phyloP scores from a whole-genome alignment of 2,797 vertebrate species.

The Danio jaintianensis region DNA sequence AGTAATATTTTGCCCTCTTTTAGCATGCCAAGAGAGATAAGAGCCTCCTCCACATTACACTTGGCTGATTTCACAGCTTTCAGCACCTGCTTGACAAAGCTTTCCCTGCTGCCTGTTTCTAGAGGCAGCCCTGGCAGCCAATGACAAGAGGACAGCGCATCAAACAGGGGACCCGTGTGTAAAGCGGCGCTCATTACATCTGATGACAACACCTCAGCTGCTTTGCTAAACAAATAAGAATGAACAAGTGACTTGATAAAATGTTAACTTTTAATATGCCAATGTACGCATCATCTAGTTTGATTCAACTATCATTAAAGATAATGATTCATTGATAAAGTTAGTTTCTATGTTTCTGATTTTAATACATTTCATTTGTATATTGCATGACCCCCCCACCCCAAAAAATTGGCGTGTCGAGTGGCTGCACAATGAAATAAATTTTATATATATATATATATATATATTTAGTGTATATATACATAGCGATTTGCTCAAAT shows the following conservation, averaged over 20 bases:
- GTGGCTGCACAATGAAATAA: no score
- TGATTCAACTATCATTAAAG: background rate
- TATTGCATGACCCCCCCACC: no score
- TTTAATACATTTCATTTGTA: background rate
- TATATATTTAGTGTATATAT: no score
- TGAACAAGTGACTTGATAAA: slow-evolving; percentile 34
- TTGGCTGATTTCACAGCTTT: slow-evolving; percentile 59
- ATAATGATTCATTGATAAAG: no score
- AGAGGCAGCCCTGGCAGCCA: slow-evolving; percentile 68
- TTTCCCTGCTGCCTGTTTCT: slow-evolving; percentile 53
- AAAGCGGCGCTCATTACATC: slow-evolving; percentile 67
- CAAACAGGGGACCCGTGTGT: slow-evolving; percentile 71
- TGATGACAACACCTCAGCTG: slow-evolving; percentile 59
- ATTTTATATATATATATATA: no score
- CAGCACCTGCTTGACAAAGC: slow-evolving; percentile 63
- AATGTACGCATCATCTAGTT: background rate
- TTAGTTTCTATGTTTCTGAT: background rate
- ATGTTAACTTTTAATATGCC: background rate
- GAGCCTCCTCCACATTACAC: slow-evolving; percentile 54
- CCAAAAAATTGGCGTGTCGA: no score
- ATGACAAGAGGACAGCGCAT: slow-evolving; percentile 71
- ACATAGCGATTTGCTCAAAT: no score
- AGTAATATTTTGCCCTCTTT: slow-evolving; percentile 10
- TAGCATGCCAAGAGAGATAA: slow-evolving; percentile 12
- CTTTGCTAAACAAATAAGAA: slow-evolving; percentile 76